Conservation (phyloP, 2,113 vertebrate genomes). For the Addax nasomaculatus region DNA sequence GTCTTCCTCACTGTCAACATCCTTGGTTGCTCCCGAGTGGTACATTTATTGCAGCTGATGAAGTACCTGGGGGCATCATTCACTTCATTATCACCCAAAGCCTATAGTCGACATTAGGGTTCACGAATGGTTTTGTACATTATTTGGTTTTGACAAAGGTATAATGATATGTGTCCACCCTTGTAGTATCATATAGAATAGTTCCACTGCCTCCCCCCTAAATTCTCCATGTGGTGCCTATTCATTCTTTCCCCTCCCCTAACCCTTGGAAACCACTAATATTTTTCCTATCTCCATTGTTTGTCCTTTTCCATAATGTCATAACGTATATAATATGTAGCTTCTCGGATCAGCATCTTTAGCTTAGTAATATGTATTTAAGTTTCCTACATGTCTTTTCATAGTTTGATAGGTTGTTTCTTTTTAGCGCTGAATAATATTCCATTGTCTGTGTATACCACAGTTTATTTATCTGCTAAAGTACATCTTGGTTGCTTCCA, state of each 20-base stretch:
- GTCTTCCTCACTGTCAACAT: background rate
- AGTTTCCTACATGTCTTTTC: background rate
- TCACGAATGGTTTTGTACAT: background rate
- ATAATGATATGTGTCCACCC: background rate
- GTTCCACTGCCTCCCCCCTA: background rate
- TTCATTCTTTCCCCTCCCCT: background rate
- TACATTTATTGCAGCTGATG: background rate
- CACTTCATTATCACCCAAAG: background rate
- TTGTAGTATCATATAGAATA: background rate
- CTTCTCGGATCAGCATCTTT: background rate
- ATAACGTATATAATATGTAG: background rate
- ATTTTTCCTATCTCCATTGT: background rate
- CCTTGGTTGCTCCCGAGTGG: background rate
- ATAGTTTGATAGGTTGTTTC: background rate
- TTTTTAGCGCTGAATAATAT: background rate
- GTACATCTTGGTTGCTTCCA: background rate
- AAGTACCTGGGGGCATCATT: background rate
- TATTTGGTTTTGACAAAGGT: background rate
- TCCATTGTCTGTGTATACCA: background rate
- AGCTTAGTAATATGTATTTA: background rate
- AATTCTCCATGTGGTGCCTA: background rate
- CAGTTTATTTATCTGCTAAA: background rate
- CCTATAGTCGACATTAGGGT: background rate
- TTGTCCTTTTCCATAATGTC: background rate
- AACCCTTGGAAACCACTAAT: background rate